phyloP scores from a whole-genome alignment of 2,797 vertebrate species.

The Potorous gilbertii region DNA sequence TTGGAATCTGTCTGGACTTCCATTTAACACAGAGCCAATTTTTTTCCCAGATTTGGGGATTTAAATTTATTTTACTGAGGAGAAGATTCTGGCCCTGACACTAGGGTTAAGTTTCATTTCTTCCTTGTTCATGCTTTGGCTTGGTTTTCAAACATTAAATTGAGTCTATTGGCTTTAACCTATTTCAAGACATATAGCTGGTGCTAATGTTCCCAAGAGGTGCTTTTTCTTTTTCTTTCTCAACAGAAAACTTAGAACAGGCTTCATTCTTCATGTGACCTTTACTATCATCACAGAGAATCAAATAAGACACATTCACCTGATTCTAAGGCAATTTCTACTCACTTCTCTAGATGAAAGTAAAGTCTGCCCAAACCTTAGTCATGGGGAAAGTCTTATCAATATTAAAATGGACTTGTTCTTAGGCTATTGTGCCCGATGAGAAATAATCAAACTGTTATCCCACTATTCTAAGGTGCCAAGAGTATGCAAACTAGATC shows the following conservation, averaged over 20 bases:
- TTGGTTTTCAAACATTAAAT: neutral
- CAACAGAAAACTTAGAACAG: neutral
- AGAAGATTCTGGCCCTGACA: neutral
- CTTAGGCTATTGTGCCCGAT: neutral
- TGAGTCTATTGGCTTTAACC: neutral
- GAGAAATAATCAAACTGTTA: neutral
- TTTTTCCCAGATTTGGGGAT: neutral
- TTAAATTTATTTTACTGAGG: neutral
- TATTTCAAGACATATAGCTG: neutral
- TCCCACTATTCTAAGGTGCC: neutral
- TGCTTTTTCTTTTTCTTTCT: neutral
- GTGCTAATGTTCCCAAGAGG: neutral
- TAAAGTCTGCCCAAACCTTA: neutral
- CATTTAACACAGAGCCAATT: constrained; percentile 1
- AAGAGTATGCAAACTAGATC: neutral
- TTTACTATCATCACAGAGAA: neutral
- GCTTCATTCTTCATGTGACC: constrained; percentile 7
- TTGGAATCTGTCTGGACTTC: neutral
- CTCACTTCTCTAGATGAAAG: constrained; percentile 14
- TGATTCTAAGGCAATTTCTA: constrained; percentile 46
- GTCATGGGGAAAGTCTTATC: constrained; percentile 11
- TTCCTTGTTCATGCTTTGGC: neutral
- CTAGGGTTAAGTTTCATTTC: neutral
- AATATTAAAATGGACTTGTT: constrained; percentile 24
- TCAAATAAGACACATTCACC: constrained; percentile 3